Percentiles rank a stretch among this genome's conserved stretches.
phyloP scores from a whole-genome alignment of 2,888 invertebrate genomes.

The Chrysomela aeneicollis region DNA sequence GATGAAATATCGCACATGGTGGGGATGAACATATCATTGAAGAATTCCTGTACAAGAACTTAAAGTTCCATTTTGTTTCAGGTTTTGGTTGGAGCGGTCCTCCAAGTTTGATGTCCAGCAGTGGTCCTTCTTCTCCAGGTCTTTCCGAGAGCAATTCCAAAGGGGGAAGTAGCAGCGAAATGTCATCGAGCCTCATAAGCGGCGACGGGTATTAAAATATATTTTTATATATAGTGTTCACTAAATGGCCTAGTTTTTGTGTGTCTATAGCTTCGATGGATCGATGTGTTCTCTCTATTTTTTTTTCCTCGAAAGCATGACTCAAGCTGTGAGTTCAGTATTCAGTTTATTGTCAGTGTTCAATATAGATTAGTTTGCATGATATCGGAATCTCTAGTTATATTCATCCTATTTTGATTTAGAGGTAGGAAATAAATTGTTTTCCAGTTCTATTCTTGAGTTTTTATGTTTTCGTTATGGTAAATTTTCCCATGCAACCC shows the following conservation, averaged over 20 bases:
- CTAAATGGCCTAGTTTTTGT: slow-evolving; percentile 1
- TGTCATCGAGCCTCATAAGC: slow-evolving; percentile 69
- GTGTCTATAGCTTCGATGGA: slow-evolving; percentile 26
- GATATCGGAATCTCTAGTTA: not conserved
- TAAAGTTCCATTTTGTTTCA: slow-evolving; percentile 36
- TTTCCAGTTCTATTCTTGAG: not conserved
- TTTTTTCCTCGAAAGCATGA: not conserved
- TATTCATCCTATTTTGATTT: not conserved
- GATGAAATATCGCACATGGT: too few relatives aligned
- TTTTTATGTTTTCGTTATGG: not conserved
- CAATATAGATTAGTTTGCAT: not conserved
- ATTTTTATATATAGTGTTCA: slow-evolving; percentile 24
- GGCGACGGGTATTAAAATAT: slow-evolving; percentile 67
- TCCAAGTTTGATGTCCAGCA: slow-evolving; percentile 81
- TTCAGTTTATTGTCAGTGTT: not conserved
- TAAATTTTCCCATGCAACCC: not conserved
- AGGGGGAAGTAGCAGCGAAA: slow-evolving; percentile 67
- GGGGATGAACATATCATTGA: too few relatives aligned
- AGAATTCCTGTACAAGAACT: too few relatives aligned
- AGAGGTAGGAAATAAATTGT: slow-evolving; percentile 2
- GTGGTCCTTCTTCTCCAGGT: slow-evolving; percentile 83
- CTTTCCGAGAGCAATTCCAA: slow-evolving; percentile 68
- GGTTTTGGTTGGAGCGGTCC: slow-evolving; percentile 83
- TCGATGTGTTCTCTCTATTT: slow-evolving; percentile 29
- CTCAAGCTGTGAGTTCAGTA: not conserved